phyloP scores from a whole-genome alignment of 2,113 vertebrate genomes.

The Amblyopsis rosae region DNA sequence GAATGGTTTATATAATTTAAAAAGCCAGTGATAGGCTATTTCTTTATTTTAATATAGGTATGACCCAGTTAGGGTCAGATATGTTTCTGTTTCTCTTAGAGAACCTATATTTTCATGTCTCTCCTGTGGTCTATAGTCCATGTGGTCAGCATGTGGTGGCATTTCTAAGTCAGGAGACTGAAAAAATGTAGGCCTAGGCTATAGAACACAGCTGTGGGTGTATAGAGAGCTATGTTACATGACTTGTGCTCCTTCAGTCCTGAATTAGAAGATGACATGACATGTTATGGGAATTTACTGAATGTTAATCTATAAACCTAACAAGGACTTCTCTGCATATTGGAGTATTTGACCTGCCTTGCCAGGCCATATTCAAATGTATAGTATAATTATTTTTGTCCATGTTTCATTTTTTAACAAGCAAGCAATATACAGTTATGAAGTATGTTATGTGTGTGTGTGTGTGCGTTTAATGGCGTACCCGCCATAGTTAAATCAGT shows the following conservation, averaged over 20 bases:
- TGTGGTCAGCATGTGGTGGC: slow-evolving; percentile 33
- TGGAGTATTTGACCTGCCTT: slow-evolving; percentile 43
- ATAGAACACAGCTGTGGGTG: slow-evolving; percentile 29
- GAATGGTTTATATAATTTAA: slow-evolving; percentile 56
- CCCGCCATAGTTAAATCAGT: no score
- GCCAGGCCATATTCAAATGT: slow-evolving; percentile 1
- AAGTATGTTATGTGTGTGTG: neutral
- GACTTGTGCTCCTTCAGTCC: slow-evolving; percentile 21
- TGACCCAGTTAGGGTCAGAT: slow-evolving; percentile 26
- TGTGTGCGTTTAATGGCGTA: no score
- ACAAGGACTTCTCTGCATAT: slow-evolving; percentile 17
- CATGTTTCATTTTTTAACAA: slow-evolving; percentile 50
- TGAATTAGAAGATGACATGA: slow-evolving; percentile 42
- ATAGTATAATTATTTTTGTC: slow-evolving; percentile 12
- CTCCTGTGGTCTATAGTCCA: slow-evolving; percentile 22
- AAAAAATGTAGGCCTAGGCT: slow-evolving; percentile 13
- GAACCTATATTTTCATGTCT: slow-evolving; percentile 50
- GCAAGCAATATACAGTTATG: slow-evolving; percentile 22
- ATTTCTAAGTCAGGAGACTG: slow-evolving; percentile 33
- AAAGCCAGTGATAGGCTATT: slow-evolving; percentile 27
- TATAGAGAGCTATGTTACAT: slow-evolving; percentile 57
- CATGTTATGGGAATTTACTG: slow-evolving; percentile 27
- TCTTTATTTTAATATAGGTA: slow-evolving; percentile 43
- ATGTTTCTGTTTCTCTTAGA: slow-evolving; percentile 46
- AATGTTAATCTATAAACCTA: slow-evolving; percentile 43